Conservation (phyloP, 2,113 vertebrate genomes). For the Gulo gulo region DNA sequence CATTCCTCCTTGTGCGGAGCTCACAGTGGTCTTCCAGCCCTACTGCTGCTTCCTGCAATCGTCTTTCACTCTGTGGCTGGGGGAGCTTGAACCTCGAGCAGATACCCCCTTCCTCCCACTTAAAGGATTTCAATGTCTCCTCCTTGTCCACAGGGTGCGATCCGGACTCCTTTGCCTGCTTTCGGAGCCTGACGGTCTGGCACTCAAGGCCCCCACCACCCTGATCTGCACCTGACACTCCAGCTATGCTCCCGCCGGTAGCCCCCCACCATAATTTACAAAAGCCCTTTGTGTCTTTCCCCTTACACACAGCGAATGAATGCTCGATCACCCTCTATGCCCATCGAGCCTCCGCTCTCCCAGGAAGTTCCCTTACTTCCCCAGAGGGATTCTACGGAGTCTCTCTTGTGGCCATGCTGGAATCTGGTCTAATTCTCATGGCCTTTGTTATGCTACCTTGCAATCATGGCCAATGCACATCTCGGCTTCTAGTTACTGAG, state of each 20-base stretch:
- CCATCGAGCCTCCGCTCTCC: background rate
- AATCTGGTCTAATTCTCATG: background rate
- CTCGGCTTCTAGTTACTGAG: background rate
- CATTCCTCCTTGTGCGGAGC: background rate
- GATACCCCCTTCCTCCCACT: background rate
- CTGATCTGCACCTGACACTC: fast-evolving
- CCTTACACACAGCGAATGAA: fast-evolving
- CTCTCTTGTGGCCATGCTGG: background rate
- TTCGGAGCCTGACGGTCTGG: background rate
- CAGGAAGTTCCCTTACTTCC: background rate
- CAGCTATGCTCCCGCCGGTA: too few relatives aligned
- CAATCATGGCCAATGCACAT: too few relatives aligned
- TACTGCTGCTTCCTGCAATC: background rate
- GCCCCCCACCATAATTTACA: too few relatives aligned
- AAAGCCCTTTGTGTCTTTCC: background rate
- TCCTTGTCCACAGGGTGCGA: too few relatives aligned
- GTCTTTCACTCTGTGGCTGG: background rate
- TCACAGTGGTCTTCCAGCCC: background rate
- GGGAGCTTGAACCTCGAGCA: background rate
- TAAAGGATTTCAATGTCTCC: background rate
- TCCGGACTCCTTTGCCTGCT: background rate
- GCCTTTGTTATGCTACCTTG: background rate
- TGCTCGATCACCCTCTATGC: background rate
- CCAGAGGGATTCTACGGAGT: background rate
- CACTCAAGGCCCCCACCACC: fast-evolving